Conservation (phyloP, 2,113 vertebrate genomes). For the Tyto alba region DNA sequence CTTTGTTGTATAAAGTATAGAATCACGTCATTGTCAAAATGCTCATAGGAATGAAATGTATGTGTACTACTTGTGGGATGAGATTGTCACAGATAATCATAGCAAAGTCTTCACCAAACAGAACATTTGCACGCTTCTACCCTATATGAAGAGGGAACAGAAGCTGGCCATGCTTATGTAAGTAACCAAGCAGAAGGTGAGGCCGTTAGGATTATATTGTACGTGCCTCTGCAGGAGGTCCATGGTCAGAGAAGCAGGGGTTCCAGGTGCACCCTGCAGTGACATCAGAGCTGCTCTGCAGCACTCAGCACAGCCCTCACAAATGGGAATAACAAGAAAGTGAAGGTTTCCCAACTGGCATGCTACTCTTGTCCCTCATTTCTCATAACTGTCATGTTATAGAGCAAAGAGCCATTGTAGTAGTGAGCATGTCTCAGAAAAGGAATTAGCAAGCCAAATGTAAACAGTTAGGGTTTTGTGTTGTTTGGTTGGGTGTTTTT, state of each 20-base stretch:
- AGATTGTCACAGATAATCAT: not conserved
- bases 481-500: too few relatives aligned
- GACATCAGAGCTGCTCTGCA: not conserved
- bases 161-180: not conserved
- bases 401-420: not conserved
- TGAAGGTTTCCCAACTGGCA: rapidly evolving
- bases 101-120: not conserved
- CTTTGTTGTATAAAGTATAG: not conserved
- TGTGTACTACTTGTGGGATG: not conserved
- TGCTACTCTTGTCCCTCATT: not conserved
- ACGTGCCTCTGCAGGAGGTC: not conserved
- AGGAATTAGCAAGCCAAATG: not conserved
- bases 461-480: not conserved
- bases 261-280: not conserved
- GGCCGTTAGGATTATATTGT: not conserved
- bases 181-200: not conserved
- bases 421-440: not conserved
- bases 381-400: not conserved
- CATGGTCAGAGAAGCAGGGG: not conserved
- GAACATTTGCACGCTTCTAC: not conserved
- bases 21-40: not conserved
- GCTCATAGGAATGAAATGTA: not conserved
- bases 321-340: rapidly evolving
- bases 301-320: not conserved
- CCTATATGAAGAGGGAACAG: not conserved